Conservation (phyloP, 2,113 vertebrate genomes). For the Origma solitaria region DNA sequence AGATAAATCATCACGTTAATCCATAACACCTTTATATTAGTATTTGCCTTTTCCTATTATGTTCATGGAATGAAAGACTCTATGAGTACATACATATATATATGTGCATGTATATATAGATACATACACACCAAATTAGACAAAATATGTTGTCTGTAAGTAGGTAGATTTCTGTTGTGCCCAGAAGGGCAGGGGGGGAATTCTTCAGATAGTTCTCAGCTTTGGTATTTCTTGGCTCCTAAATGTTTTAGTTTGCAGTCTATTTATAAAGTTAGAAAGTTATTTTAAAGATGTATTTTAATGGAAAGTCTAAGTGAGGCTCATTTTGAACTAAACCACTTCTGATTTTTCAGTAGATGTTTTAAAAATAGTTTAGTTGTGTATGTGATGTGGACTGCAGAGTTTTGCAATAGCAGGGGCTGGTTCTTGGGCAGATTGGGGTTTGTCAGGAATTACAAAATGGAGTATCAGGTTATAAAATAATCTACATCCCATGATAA, state of each 20-base stretch:
- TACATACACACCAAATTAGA: background rate
- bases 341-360: background rate
- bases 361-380: background rate
- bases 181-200: background rate
- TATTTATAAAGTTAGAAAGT: constrained; percentile 31
- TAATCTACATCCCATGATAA: background rate
- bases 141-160: background rate
- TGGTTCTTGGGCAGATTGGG: background rate
- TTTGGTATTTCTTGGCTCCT: constrained; percentile 8
- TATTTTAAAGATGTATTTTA: constrained; percentile 34
- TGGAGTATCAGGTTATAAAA: background rate
- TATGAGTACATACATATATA: background rate
- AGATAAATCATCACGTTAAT: background rate
- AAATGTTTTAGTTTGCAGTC: background rate
- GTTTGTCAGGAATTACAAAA: background rate
- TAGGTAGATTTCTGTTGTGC: background rate
- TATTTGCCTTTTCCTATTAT: background rate
- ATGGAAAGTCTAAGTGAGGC: background rate
- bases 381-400: background rate
- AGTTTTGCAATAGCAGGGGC: background rate
- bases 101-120: fast-evolving
- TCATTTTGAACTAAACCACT: background rate
- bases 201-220: constrained; percentile 19
- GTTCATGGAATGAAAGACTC: background rate
- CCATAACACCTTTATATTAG: background rate